Percentiles rank a stretch among this genome's conserved stretches.
Conservation (phyloP, 2,113 vertebrate species). For the Heterochromis multidens region DNA sequence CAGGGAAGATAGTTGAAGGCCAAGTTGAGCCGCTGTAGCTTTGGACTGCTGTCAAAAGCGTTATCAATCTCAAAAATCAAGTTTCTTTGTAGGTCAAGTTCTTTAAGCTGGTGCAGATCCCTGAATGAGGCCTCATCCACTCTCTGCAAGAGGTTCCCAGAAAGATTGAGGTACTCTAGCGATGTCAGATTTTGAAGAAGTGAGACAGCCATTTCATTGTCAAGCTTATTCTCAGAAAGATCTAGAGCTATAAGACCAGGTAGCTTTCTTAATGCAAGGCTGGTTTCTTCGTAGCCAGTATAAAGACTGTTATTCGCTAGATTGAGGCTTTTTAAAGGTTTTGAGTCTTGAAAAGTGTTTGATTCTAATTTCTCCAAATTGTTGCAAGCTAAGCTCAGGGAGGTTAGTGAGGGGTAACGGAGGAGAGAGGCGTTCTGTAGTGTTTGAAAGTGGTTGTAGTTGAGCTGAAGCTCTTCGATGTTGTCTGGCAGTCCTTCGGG, state of each 20-base stretch:
- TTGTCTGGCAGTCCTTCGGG: slow-evolving; percentile 70
- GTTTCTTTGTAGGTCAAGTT: slow-evolving; percentile 88
- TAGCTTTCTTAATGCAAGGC: slow-evolving; percentile 75
- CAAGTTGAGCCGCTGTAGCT: slow-evolving; percentile 83
- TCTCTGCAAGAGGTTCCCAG: slow-evolving; percentile 83
- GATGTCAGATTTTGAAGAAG: slow-evolving; percentile 84
- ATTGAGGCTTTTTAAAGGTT: slow-evolving; percentile 73
- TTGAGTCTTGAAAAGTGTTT: slow-evolving; percentile 69
- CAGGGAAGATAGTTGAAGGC: slow-evolving; percentile 91
- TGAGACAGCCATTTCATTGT: slow-evolving; percentile 76
- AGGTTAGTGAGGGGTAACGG: slow-evolving; percentile 73
- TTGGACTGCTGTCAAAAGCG: slow-evolving; percentile 80
- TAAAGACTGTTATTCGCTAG: slow-evolving; percentile 83
- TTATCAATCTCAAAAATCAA: slow-evolving; percentile 90
- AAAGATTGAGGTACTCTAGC: slow-evolving; percentile 83
- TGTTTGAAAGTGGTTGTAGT: slow-evolving; percentile 81
- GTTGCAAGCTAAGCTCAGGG: slow-evolving; percentile 81
- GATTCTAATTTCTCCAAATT: slow-evolving; percentile 70
- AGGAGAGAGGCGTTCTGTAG: slow-evolving; percentile 77
- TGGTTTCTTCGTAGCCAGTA: slow-evolving; percentile 70
- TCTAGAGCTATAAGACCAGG: slow-evolving; percentile 76
- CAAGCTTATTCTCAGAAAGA: slow-evolving; percentile 85
- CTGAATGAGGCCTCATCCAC: slow-evolving; percentile 81
- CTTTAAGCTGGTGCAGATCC: slow-evolving; percentile 78
- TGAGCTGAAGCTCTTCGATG: slow-evolving; percentile 79